phyloP scores from a whole-genome alignment of 2,113 vertebrate genomes.

The Cephalopholis sonnerati region DNA sequence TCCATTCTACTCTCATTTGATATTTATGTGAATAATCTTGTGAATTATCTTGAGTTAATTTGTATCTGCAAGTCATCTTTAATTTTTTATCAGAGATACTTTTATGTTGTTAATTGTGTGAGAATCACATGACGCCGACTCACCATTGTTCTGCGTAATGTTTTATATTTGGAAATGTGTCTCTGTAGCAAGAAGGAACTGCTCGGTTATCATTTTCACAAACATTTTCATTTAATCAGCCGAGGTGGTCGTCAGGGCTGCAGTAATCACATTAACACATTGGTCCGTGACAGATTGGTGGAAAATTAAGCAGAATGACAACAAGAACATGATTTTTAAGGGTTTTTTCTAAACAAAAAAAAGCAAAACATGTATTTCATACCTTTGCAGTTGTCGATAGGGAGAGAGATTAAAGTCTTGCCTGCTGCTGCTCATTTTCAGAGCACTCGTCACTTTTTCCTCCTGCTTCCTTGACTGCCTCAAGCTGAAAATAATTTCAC shows the following conservation, averaged over 20 bases:
- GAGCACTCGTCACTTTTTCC: not conserved
- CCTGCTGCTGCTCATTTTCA: conserved; percentile 15
- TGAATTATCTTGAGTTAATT: not conserved
- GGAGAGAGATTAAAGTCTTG: not conserved
- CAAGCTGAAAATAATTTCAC: conserved; percentile 53
- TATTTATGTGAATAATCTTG: not conserved
- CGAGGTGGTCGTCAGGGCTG: not conserved
- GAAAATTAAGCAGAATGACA: not conserved
- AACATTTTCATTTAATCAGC: conserved; percentile 19
- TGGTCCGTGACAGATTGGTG: not conserved
- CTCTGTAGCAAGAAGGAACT: not conserved
- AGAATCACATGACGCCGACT: conserved; percentile 36
- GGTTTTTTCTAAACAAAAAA: not conserved
- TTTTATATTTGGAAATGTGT: conserved; percentile 19
- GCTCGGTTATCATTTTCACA: conserved; percentile 7
- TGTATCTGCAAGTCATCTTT: not conserved
- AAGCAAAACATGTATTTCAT: not conserved
- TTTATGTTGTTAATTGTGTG: conserved; percentile 7
- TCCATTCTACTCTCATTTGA: no score
- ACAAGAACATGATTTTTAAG: not conserved
- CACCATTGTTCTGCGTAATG: conserved; percentile 13
- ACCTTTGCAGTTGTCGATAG: not conserved
- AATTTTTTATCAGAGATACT: not conserved
- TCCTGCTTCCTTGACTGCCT: conserved; percentile 21
- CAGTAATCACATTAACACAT: not conserved